Conservation (phyloP, 2,888 invertebrate genomes). For the Drosophila mulleri region DNA sequence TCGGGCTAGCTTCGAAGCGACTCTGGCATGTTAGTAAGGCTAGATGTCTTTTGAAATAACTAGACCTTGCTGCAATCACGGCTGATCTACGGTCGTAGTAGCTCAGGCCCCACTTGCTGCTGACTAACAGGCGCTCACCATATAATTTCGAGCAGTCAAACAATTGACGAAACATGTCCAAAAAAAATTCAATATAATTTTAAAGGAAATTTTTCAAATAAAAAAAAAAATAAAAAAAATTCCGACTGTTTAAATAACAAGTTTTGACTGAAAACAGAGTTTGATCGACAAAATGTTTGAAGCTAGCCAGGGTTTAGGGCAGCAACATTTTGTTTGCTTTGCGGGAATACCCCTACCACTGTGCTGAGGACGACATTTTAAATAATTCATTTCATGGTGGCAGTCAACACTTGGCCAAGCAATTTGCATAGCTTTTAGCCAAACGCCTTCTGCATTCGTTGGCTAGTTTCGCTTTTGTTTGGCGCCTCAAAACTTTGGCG, state of each 20-base stretch:
- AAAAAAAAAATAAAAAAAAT: background rate
- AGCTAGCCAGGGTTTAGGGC: background rate
- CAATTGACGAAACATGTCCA: constrained; percentile 26
- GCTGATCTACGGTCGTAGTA: background rate
- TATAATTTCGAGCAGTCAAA: background rate
- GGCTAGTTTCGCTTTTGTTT: constrained; percentile 57
- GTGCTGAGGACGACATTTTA: background rate
- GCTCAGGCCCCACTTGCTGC: background rate
- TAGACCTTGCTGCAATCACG: background rate
- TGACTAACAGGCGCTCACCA: background rate
- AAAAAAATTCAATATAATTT: constrained; percentile 18
- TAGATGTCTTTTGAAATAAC: background rate
- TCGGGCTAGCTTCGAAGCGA: background rate
- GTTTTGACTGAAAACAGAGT: background rate
- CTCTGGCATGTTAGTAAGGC: background rate
- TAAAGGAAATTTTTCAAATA: background rate
- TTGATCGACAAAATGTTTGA: background rate
- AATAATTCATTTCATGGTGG: constrained; percentile 50
- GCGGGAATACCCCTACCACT: background rate
- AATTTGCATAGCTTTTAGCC: constrained; percentile 75
- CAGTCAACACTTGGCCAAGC: constrained; percentile 65
- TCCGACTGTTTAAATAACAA: background rate
- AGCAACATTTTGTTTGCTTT: background rate
- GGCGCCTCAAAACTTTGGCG: constrained; percentile 74
- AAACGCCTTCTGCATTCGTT: constrained; percentile 26